Percentiles rank a stretch among this genome's conserved stretches.
phyloP scores from a whole-genome alignment of 2,888 invertebrate genomes.

The Melanophora roralis region DNA sequence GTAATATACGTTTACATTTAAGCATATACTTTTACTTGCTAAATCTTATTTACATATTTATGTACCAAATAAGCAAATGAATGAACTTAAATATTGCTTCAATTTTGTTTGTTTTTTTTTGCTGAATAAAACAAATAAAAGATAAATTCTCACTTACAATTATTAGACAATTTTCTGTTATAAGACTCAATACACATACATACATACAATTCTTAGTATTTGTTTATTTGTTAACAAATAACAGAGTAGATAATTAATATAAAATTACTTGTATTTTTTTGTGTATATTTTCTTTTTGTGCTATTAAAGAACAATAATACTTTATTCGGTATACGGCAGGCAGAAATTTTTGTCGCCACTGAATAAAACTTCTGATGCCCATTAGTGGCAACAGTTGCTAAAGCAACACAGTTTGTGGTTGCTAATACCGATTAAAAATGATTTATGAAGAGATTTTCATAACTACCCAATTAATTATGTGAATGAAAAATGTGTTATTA shows the following conservation, averaged over 20 bases:
- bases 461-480: slow-evolving; percentile 43
- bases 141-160: no score
- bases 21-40: no score
- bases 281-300: not conserved
- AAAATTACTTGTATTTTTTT: slow-evolving; percentile 10
- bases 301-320: not conserved
- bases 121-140: no score
- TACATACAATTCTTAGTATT: not conserved
- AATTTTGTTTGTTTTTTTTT: no score
- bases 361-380: no score
- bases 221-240: not conserved
- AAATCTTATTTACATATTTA: no score
- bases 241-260: slow-evolving; percentile 24
- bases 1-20: no score
- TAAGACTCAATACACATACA: no score
- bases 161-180: no score
- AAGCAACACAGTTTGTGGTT: slow-evolving; percentile 1
- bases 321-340: not conserved
- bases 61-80: no score
- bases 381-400: not conserved
- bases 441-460: slow-evolving; percentile 45
- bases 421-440: slow-evolving; percentile 36
- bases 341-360: not conserved
- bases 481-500: slow-evolving; percentile 6
- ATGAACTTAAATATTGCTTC: no score